Evolutionary conservation across 2,113 vertebrate genomes (phyloP).

Genomic region (Laticauda colubrina): DNA sequence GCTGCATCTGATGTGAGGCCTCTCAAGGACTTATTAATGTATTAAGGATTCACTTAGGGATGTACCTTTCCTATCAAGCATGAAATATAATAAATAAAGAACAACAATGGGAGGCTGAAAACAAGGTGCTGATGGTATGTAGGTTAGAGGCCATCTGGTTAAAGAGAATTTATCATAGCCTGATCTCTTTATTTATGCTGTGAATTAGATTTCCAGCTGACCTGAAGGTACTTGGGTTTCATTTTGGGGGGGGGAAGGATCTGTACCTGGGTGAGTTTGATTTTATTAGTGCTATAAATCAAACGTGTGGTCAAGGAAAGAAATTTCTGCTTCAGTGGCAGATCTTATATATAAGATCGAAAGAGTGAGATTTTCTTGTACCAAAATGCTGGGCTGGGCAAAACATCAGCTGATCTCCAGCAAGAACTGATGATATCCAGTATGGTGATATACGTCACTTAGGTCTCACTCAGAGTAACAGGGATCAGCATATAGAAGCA

Average conservation of each 20-base stretch:
- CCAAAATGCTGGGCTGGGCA: not conserved
- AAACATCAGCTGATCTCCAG: not conserved
- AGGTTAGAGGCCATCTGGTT: constrained; percentile 8
- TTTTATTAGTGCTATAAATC: constrained; percentile 36
- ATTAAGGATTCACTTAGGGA: not conserved
- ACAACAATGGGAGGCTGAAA: not conserved
- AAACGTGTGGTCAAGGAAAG: constrained; percentile 22
- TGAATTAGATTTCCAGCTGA: constrained; percentile 21
- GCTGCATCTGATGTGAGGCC: not conserved
- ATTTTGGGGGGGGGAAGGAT: not conserved
- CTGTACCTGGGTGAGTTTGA: constrained; percentile 22
- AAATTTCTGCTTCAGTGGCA: constrained; percentile 23
- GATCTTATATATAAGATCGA: not conserved
- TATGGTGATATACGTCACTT: too few relatives aligned
- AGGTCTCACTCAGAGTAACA: not conserved
- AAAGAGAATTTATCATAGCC: constrained; percentile 20
- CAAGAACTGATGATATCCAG: not conserved
- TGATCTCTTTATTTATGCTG: constrained; percentile 25
- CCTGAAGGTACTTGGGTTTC: constrained; percentile 13
- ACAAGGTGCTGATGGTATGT: not conserved
- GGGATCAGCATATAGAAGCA: not conserved
- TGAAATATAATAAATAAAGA: not conserved
- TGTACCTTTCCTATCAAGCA: not conserved
- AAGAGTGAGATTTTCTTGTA: not conserved
- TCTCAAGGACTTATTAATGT: not conserved